Conservation (phyloP, 2,113 vertebrate species). For the Pelmatolapia mariae region DNA sequence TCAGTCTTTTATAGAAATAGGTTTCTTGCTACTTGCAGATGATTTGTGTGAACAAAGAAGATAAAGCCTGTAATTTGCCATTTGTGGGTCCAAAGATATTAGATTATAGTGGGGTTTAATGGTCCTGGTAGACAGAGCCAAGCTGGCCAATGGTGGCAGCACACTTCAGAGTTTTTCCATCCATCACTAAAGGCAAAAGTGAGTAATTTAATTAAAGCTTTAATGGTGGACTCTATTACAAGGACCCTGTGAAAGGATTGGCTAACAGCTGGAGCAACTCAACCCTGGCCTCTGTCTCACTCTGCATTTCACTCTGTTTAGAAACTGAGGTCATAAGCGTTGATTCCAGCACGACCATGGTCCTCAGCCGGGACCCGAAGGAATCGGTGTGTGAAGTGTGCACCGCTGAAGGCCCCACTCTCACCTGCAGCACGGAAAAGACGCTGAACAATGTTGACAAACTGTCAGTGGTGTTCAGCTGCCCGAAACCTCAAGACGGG, state of each 20-base stretch:
- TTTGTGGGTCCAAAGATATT: not conserved
- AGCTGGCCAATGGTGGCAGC: not conserved
- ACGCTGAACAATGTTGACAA: not conserved
- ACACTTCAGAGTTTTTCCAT: not conserved
- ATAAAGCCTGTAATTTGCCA: not conserved
- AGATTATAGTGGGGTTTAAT: not conserved
- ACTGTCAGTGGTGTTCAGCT: conserved; percentile 57
- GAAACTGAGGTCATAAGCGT: conserved; percentile 24
- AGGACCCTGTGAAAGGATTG: not conserved
- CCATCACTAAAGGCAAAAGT: not conserved
- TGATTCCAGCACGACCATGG: conserved; percentile 28
- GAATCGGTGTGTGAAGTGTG: conserved; percentile 60
- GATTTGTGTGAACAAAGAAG: not conserved
- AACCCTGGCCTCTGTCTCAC: not conserved
- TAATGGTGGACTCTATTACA: not conserved
- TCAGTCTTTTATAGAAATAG: not conserved
- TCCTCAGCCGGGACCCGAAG: conserved; percentile 7
- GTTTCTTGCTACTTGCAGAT: not conserved
- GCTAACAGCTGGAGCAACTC: not conserved
- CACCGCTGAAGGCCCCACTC: not conserved
- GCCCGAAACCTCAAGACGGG: conserved; percentile 57
- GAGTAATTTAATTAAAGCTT: not conserved
- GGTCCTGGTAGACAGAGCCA: not conserved
- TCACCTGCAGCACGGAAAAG: conserved; percentile 19
- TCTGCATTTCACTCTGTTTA: not conserved